Evolutionary conservation across 1,140 invertebrate species (phyloP).

Genomic region (Pseudomyrmex concolor): DNA sequence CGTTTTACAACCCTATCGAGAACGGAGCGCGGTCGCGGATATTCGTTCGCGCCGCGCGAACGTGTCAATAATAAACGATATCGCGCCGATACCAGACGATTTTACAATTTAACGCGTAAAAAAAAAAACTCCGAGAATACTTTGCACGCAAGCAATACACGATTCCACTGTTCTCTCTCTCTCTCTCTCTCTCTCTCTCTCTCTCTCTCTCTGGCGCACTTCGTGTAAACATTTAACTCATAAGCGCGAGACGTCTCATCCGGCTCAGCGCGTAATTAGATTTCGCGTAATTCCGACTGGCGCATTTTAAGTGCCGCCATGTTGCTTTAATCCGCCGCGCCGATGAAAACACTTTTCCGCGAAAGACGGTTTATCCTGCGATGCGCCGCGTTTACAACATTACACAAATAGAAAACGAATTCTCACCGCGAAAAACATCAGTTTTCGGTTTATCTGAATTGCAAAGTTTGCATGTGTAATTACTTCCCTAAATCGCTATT

Average conservation of each 20-base stretch:
- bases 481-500: background rate
- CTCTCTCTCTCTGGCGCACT: no score
- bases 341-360: background rate
- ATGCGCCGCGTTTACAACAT: background rate
- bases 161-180: background rate
- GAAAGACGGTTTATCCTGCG: slow-evolving; percentile 13
- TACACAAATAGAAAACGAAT: background rate
- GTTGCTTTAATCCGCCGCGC: background rate
- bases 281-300: slow-evolving; percentile 35
- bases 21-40: background rate
- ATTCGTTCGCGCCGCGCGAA: background rate
- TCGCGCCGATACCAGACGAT: background rate
- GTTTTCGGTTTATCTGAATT: slow-evolving; percentile 31
- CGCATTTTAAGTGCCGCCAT: background rate
- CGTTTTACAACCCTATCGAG: background rate
- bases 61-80: background rate
- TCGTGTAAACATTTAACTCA: slow-evolving; percentile 17
- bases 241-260: slow-evolving; percentile 28
- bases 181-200: background rate
- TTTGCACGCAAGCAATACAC: background rate
- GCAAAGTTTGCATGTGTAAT: background rate
- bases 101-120: background rate
- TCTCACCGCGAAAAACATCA: background rate
- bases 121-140: background rate
- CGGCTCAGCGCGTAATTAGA: slow-evolving; percentile 48